Conservation (phyloP, 1,140 invertebrate genomes). For the Harlomillsia oculata region DNA sequence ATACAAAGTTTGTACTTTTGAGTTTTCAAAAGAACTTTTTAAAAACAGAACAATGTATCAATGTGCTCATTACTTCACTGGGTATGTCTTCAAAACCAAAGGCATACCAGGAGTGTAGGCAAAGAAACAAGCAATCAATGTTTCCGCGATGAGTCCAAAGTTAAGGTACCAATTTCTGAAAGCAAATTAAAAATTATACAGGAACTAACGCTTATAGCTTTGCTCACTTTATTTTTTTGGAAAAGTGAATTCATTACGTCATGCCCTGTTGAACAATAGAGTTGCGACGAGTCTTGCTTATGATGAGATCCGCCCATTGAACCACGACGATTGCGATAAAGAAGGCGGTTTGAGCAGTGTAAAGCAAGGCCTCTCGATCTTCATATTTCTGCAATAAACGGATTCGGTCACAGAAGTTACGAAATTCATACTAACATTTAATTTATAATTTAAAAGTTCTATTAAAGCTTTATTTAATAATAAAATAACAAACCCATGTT, state of each 20-base stretch:
- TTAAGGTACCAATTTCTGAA: constrained; percentile 62
- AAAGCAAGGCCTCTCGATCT: constrained; percentile 53
- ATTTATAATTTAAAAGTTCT: too few species aligned
- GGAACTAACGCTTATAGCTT: background rate
- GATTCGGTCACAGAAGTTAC: background rate
- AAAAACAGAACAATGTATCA: too few species aligned
- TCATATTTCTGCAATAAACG: constrained; percentile 48
- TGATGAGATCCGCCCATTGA: constrained; percentile 61
- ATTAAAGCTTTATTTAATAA: too few species aligned
- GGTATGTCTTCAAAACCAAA: constrained; percentile 52
- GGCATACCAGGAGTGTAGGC: constrained; percentile 63
- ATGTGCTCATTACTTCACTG: constrained; percentile 43
- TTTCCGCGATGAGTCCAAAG: constrained; percentile 62
- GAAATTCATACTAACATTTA: background rate
- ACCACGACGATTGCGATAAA: constrained; percentile 60
- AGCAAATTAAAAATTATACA: constrained; percentile 39
- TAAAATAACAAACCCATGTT: constrained; percentile 54
- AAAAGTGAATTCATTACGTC: constrained; percentile 58
- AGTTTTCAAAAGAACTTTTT: too few species aligned
- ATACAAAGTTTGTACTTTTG: too few species aligned
- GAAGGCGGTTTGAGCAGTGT: constrained; percentile 59
- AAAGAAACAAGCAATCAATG: constrained; percentile 56
- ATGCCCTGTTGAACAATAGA: constrained; percentile 58
- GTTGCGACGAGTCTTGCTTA: constrained; percentile 56
- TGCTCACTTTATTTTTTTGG: constrained; percentile 36